phyloP scores from a whole-genome alignment of 2,797 vertebrate species.

The Psittacula echo region DNA sequence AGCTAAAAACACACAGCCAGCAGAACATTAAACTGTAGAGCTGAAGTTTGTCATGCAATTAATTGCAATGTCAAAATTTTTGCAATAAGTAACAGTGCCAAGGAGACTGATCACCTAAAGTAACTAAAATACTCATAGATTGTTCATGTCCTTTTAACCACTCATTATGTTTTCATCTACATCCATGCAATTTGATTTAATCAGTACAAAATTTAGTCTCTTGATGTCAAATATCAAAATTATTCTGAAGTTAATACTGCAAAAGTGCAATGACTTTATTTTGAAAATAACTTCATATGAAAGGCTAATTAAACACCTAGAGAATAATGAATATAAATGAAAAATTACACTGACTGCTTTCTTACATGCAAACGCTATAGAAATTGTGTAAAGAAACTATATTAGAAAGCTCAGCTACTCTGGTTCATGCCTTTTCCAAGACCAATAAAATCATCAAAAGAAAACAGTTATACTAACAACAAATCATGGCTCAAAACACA shows the following conservation, averaged over 20 bases:
- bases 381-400: background rate
- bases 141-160: background rate
- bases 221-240: conserved; percentile 12
- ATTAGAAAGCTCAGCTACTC: background rate
- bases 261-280: background rate
- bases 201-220: background rate
- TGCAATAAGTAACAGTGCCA: background rate
- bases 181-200: background rate
- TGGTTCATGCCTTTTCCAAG: background rate
- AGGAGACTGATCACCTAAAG: background rate
- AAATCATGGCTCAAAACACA: background rate
- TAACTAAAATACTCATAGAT: background rate
- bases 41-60: background rate
- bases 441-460: background rate
- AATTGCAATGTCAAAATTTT: background rate
- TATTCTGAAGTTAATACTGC: background rate
- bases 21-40: background rate
- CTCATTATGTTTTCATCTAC: background rate
- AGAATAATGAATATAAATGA: background rate
- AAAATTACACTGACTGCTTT: background rate
- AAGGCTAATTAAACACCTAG: conserved; percentile 2
- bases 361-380: background rate
- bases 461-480: background rate
- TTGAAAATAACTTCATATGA: background rate
- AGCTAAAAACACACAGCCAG: background rate